Conservation (phyloP, 1,140 invertebrate genomes). For the Macrobrachium nipponense region DNA sequence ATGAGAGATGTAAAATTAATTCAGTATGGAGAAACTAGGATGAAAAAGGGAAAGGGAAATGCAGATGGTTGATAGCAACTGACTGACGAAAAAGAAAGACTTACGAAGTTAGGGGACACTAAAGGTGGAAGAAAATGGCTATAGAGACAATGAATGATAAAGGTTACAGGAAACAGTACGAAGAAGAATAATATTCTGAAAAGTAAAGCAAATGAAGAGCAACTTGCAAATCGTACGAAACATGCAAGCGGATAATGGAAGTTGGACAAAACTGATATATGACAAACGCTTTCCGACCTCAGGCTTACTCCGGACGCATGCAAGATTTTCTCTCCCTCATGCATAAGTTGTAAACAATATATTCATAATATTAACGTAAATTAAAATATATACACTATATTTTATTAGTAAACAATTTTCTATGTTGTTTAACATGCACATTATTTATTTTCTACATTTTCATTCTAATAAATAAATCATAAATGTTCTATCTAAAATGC, state of each 20-base stretch:
- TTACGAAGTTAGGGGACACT: neutral
- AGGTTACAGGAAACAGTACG: neutral
- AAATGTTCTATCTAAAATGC: too few species aligned
- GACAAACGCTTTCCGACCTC: too few species aligned
- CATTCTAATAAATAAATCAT: too few species aligned
- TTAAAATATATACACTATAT: too few species aligned
- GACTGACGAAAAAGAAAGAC: neutral
- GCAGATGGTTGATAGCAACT: too few species aligned
- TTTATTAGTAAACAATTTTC: too few species aligned
- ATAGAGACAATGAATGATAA: neutral
- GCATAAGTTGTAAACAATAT: too few species aligned
- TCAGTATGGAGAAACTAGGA: neutral
- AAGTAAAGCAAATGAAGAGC: neutral
- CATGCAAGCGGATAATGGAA: neutral
- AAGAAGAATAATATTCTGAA: neutral
- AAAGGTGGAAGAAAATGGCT: neutral
- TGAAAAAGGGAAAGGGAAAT: neutral
- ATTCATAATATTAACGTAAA: too few species aligned
- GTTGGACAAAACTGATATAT: neutral
- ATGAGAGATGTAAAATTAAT: neutral
- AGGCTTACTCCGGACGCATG: too few species aligned
- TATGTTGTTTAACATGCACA: too few species aligned
- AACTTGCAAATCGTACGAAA: neutral
- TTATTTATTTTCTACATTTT: too few species aligned
- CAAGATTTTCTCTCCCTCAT: too few species aligned